phyloP scores from a whole-genome alignment of 2,797 vertebrate genomes.

The Florisuga fusca region DNA sequence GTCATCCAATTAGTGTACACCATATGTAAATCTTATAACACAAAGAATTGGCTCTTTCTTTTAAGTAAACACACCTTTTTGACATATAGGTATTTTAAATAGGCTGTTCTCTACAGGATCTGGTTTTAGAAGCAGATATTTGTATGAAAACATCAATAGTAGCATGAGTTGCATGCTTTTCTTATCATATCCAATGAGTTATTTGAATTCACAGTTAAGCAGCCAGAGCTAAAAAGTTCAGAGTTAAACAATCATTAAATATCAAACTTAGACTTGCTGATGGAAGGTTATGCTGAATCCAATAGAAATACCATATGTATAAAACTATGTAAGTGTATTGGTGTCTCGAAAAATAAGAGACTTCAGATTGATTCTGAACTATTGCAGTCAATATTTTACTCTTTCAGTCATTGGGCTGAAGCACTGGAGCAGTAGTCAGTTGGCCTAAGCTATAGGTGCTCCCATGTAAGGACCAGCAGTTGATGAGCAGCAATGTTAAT shows the following conservation, averaged over 20 bases:
- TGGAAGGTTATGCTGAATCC: neutral
- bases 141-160: neutral
- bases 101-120: neutral
- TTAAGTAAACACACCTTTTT: neutral
- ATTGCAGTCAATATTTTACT: neutral
- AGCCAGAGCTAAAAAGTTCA: neutral
- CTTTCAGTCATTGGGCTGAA: neutral
- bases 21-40: neutral
- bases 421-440: neutral
- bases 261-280: neutral
- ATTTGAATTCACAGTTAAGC: neutral
- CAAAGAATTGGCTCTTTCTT: neutral
- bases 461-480: neutral
- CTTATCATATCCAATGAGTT: neutral
- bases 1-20: neutral
- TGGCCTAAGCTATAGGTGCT: neutral
- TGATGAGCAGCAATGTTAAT: neutral
- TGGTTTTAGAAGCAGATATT: neutral
- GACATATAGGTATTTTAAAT: neutral
- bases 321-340: neutral
- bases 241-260: neutral
- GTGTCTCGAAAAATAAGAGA: neutral
- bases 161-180: neutral
- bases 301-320: neutral
- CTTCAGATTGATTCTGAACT: neutral